phyloP scores from a whole-genome alignment of 1,140 invertebrate genomes.

The Galleria mellonella region DNA sequence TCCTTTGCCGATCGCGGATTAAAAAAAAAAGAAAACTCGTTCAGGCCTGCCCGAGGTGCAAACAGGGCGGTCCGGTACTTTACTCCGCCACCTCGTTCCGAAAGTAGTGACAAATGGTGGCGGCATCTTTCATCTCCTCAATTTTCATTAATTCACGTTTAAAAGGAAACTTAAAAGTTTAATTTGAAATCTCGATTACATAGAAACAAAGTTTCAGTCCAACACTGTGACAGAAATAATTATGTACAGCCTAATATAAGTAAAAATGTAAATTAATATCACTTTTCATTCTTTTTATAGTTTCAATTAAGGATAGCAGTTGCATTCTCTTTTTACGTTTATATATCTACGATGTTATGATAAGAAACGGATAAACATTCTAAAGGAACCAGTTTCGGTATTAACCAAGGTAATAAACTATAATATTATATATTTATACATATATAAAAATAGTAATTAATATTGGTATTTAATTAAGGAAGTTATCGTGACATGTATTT shows the following conservation, averaged over 20 bases:
- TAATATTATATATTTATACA: no score
- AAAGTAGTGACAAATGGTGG: conserved; percentile 68
- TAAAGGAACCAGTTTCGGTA: no score
- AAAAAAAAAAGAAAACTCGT: conserved; percentile 23
- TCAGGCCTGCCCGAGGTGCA: conserved; percentile 31
- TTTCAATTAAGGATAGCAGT: no score
- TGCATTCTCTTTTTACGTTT: no score
- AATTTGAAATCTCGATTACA: conserved; percentile 12
- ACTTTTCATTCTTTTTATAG: no score
- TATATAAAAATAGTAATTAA: no score
- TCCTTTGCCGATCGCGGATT: conserved; percentile 24
- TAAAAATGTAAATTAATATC: no score
- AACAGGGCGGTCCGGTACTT: conserved; percentile 56
- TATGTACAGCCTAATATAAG: conserved; percentile 51
- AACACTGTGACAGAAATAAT: conserved; percentile 63
- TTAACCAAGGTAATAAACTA: no score
- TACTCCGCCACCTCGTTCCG: conserved; percentile 51
- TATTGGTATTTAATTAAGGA: no score
- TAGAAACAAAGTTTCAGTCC: conserved; percentile 15
- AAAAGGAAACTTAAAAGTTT: conserved; percentile 25
- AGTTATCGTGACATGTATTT: no score
- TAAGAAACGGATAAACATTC: no score
- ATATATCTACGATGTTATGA: no score
- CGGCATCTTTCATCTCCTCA: conserved; percentile 62
- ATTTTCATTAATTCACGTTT: conserved; percentile 10